Percentiles rank a stretch among this genome's conserved stretches.
These are phyloP conservation scores for Acanthis flammea DNA, from an alignment of 2,797 vertebrate genomes.

Conservation along the genomic window DNA sequence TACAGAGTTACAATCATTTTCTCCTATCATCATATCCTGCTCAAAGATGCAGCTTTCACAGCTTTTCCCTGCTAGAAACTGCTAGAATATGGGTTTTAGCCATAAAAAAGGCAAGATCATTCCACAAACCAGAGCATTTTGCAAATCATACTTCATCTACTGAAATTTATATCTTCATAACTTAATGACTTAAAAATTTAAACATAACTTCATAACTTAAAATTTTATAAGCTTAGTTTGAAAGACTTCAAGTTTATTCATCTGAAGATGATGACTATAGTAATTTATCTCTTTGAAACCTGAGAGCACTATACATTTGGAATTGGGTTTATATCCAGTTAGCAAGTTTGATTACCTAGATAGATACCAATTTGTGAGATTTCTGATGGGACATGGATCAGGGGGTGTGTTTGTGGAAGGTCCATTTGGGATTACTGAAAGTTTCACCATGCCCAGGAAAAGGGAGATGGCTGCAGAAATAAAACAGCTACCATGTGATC, in stretches of 20 bases:
- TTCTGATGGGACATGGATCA: not conserved
- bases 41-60: not conserved
- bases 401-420: not conserved
- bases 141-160: not conserved
- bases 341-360: not conserved
- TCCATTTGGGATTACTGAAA: not conserved
- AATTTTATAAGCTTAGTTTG: not conserved
- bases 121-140: not conserved
- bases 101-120: not conserved
- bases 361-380: not conserved
- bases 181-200: not conserved
- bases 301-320: not conserved
- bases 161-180: not conserved
- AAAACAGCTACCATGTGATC: not conserved
- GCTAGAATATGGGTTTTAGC: not conserved
- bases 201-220: not conserved
- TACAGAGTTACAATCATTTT: not conserved
- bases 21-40: not conserved
- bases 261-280: not conserved
- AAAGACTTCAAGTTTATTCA: not conserved
- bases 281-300: not conserved
- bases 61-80: not conserved
- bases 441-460: not conserved
- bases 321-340: not conserved
- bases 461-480: accelerated